Evolutionary conservation across 2,113 vertebrate species (phyloP), one percentile per base, ranked within the genome.

Genomic region (Amia ocellicauda): DNA sequence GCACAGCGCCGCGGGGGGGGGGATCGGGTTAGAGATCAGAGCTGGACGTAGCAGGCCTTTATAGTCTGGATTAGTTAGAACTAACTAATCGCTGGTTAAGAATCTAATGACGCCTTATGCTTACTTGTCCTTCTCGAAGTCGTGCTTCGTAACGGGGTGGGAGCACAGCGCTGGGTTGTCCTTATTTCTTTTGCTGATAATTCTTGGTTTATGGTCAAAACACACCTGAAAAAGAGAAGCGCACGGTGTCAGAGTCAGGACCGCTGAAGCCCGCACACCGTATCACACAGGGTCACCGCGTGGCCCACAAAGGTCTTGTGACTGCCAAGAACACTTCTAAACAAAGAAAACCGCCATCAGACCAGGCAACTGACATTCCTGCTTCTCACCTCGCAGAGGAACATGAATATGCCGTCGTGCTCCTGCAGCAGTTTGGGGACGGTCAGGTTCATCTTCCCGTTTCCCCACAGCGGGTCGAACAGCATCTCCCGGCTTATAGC

Each of bases 191-290:
- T 97, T 98, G 90, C 95, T 96, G 89, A 99, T 98, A 81, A 96
- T 99, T 90, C 96, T 89, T 66, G 97, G 97, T 76, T 99, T 99
- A 85, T 98, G 94, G 84, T 99, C 96, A 88, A 99, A 99, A 85
- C 97, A 99, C 78, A 93, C 94, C 97, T 99, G 81, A 19, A 3
- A 58, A 64, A 56, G 65, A 63, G 7, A 40, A 58, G 42, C 29
- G 16, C 26, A 19, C 2, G 16, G 22, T 19, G n/a, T 9, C 27
- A 79, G 14, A 69, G 23, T 72, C 31, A n/a, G n/a, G n/a, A n/a
- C n/a, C n/a, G n/a, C n/a, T n/a, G n/a, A n/a, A n/a, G n/a, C n/a
- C n/a, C n/a, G n/a, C n/a, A n/a, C n/a, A n/a, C n/a, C n/a, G n/a
- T n/a, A n/a, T n/a, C n/a, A n/a, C n/a, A n/a, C n/a, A n/a, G n/a